These are phyloP conservation scores for Drosophila kanapiae DNA, from an alignment of 1,140 invertebrate species.

Conservation along the genomic window DNA sequence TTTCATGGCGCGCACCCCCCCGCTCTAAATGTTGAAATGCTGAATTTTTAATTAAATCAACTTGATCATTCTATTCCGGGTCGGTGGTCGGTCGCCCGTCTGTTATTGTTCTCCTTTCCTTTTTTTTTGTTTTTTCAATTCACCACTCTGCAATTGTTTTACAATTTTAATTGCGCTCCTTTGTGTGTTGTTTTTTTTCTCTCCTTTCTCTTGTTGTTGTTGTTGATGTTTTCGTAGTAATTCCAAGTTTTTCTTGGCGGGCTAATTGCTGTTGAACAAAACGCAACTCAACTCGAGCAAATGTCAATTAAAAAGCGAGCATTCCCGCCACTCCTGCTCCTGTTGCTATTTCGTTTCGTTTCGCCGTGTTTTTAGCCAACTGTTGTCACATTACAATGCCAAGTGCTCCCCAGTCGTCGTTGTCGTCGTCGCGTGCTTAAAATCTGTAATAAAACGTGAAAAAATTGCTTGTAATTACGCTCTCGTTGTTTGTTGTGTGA, in stretches of 20 bases:
- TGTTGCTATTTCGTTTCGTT: constrained; percentile 3
- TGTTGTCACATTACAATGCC: constrained; percentile 79
- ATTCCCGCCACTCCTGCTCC: constrained; percentile 51
- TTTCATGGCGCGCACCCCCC: constrained; percentile 57
- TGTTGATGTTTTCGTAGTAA: constrained; percentile 14
- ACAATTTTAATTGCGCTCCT: constrained; percentile 49
- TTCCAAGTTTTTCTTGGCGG: constrained; percentile 7
- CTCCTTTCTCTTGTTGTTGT: not conserved
- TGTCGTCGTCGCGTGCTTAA: constrained; percentile 60
- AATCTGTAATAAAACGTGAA: constrained; percentile 83
- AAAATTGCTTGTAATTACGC: constrained; percentile 83
- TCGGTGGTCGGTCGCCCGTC: constrained; percentile 22
- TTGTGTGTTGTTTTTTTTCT: constrained; percentile 12
- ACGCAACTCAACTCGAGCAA: constrained; percentile 68
- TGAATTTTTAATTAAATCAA: constrained; percentile 83
- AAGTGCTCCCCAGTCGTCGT: constrained; percentile 58
- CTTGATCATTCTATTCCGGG: constrained; percentile 65
- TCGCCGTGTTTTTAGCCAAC: constrained; percentile 55
- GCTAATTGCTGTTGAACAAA: constrained; percentile 75
- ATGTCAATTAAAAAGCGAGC: constrained; percentile 82
- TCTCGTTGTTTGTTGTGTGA: constrained; percentile 49
- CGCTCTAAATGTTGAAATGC: constrained; percentile 13
- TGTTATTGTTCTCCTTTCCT: constrained; percentile 24
- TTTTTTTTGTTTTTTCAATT: constrained; percentile 53
- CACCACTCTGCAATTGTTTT: constrained; percentile 54